Evolutionary conservation across 2,797 vertebrate genomes (phyloP), one percentile per base, ranked within the genome.

Genomic region (Gymnopithys bicolor): DNA sequence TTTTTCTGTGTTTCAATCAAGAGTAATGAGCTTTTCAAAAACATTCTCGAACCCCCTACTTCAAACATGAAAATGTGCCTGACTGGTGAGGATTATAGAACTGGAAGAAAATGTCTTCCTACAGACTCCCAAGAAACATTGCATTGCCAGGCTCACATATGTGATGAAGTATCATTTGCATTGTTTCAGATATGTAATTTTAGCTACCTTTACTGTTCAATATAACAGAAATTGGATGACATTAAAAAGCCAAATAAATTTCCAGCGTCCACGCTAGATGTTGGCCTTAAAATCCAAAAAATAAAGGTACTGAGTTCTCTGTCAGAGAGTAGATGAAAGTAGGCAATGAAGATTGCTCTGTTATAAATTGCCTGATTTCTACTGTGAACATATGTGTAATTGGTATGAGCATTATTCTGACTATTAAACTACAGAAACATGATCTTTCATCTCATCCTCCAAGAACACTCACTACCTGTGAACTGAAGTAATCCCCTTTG

Each of bases 361-460:
- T 37, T 92, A 48, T 41, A 74, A 90, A 91, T 33, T 73, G 21
- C 19, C 60, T 37, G 9, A 70, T 76, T 92, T 92, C 45, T 70
- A 59, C 32, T 69, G 35, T 52, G 64, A 94, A 46, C 39, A 90
- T 70, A 48, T 66, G 52, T 75, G 88, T 78, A 93, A 95, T 51
- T 79, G 18, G 16, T 69, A 79, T 59, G 69, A 87, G 32, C 19
- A 58, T 89, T 92, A 84, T 77, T 83, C 86, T 5, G 1, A 6
- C 37, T 60, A 56, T 73, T 84, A 66, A 82, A 69, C 68, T 84
- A 62, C 48, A 82, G 77, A 73, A 90, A 67, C 16, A 13, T 14
- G 28, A 52, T 82, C 30, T 6, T 63, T 78, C 43, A 35, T 71
- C n/a, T 76, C 24, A 51, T 64, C 12, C 46, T 89, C 55, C 74